phyloP scores from a whole-genome alignment of 2,888 invertebrate species.

The Perithous albicinctus region DNA sequence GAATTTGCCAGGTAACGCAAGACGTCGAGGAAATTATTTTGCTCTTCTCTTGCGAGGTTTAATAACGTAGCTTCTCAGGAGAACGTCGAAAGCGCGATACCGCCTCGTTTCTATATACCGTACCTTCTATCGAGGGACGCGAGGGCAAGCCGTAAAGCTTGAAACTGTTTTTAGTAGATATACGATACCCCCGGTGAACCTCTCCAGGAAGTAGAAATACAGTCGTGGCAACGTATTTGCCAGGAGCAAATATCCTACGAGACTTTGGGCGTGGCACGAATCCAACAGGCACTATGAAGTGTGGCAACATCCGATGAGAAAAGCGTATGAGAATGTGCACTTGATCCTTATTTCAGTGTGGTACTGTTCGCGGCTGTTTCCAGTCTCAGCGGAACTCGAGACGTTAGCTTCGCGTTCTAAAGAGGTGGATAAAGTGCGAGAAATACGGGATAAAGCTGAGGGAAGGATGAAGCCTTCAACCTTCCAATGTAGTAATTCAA shows the following conservation, averaged over 20 bases:
- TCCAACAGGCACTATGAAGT: conserved; percentile 35
- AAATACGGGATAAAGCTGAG: background rate
- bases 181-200: conserved; percentile 57
- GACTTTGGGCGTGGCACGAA: conserved; percentile 50
- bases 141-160: conserved; percentile 61
- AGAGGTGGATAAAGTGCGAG: conserved; percentile 12
- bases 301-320: conserved; percentile 33
- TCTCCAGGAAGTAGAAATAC: conserved; percentile 67
- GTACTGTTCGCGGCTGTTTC: conserved; percentile 9
- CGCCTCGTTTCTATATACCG: conserved; percentile 16
- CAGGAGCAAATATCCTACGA: conserved; percentile 72
- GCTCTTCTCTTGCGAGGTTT: conserved; percentile 71
- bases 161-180: conserved; percentile 61
- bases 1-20: background rate
- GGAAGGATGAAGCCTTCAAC: conserved; percentile 1
- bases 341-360: conserved; percentile 21
- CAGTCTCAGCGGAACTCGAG: background rate
- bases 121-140: background rate
- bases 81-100: conserved; percentile 34
- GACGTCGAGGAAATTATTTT: conserved; percentile 69
- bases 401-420: background rate
- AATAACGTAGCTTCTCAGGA: conserved; percentile 71
- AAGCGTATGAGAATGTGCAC: conserved; percentile 51
- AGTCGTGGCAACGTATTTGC: conserved; percentile 72
- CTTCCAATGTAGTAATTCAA: conserved; percentile 5